Conservation (phyloP, 1,140 invertebrate genomes). For the Drosophila littoralis region DNA sequence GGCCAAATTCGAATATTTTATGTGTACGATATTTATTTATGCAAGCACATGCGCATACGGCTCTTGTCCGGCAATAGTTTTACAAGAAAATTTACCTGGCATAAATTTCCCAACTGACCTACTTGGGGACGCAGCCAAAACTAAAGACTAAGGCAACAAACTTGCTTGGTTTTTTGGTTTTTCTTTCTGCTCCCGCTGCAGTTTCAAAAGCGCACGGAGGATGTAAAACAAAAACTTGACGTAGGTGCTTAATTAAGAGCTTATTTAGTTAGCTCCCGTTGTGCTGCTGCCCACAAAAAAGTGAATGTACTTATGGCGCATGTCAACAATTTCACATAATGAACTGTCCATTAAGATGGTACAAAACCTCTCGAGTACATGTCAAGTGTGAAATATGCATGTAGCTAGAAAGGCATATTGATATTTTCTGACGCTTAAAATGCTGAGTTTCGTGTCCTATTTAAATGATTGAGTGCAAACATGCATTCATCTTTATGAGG, state of each 20-base stretch:
- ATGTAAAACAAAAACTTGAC: conserved; percentile 62
- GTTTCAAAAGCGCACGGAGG: conserved; percentile 40
- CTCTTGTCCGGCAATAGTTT: conserved; percentile 56
- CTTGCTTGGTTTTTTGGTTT: conserved; percentile 50
- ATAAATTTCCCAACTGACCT: conserved; percentile 57
- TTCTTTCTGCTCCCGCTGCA: conserved; percentile 9
- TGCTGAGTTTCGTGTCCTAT: conserved; percentile 35
- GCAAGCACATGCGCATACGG: conserved; percentile 32
- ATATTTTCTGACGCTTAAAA: conserved; percentile 14
- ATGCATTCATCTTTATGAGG: conserved; percentile 18
- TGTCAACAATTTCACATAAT: conserved; percentile 43
- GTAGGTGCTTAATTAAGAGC: conserved; percentile 79
- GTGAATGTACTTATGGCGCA: conserved; percentile 42
- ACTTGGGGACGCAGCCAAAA: conserved; percentile 64
- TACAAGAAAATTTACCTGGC: conserved; percentile 58
- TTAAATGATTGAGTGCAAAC: conserved; percentile 31
- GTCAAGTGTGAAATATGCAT: conserved; percentile 40
- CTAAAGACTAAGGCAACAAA: conserved; percentile 71
- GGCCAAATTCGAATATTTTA: conserved; percentile 42
- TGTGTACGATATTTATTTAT: conserved; percentile 72
- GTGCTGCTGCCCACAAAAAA: conserved; percentile 14
- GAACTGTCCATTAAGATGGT: conserved; percentile 45
- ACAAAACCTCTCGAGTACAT: conserved; percentile 24
- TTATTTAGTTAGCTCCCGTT: conserved; percentile 65
- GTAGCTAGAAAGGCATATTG: conserved; percentile 42